Evolutionary conservation across 1,140 invertebrate genomes (phyloP).

Genomic region (Gonatopus flavifemur): DNA sequence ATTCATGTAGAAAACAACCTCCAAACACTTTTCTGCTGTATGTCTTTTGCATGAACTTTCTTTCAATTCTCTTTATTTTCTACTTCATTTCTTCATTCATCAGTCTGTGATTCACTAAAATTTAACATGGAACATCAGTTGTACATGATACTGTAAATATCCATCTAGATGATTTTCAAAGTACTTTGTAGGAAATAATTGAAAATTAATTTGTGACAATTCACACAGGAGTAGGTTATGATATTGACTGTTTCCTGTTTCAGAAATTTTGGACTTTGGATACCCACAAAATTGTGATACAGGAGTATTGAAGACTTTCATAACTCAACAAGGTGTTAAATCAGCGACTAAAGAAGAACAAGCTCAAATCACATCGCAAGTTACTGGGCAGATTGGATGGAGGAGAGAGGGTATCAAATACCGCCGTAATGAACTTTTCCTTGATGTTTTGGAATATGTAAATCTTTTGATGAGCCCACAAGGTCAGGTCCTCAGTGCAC

Average conservation of each 20-base stretch:
- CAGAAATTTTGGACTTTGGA: conserved; percentile 99
- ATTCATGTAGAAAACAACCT: too few species aligned
- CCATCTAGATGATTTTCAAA: too few species aligned
- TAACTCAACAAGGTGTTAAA: conserved; percentile 99
- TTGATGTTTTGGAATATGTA: conserved; percentile 99
- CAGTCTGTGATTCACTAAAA: too few species aligned
- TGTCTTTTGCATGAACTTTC: too few species aligned
- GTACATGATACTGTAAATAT: too few species aligned
- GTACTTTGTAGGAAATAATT: too few species aligned
- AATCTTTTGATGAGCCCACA: conserved; percentile 99
- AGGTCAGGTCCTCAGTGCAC: conserved; percentile 98
- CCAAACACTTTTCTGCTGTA: too few species aligned
- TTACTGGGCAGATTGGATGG: conserved; percentile 99
- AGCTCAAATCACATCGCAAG: conserved; percentile 98
- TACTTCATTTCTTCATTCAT: too few species aligned
- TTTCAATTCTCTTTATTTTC: too few species aligned
- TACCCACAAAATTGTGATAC: conserved; percentile 99
- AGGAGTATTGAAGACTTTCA: conserved; percentile 98
- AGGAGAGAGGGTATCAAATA: conserved; percentile 99
- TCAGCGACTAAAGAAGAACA: conserved; percentile 99
- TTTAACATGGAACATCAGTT: too few species aligned
- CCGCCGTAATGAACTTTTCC: conserved; percentile 95
- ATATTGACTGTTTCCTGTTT: conserved; percentile 44
- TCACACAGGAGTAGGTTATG: too few species aligned
- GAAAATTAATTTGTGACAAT: too few species aligned